phyloP scores from a whole-genome alignment of 2,113 vertebrate species.

The Tetrao urogallus region DNA sequence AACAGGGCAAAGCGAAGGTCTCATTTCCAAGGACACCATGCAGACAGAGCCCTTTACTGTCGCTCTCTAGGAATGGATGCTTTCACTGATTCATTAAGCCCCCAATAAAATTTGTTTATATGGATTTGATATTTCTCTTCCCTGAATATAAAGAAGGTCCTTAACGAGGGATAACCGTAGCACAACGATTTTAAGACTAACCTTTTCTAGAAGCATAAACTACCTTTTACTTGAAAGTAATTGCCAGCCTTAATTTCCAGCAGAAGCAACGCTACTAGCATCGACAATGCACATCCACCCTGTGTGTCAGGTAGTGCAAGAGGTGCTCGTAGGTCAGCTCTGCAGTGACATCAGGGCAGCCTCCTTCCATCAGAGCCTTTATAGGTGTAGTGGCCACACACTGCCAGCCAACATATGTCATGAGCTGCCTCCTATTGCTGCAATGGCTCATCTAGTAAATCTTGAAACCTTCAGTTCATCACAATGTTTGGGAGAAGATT shows the following conservation, averaged over 20 bases:
- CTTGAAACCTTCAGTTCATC: slow-evolving; percentile 34
- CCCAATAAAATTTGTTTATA: slow-evolving; percentile 72
- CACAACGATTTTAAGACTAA: slow-evolving; percentile 51
- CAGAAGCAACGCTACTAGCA: not conserved
- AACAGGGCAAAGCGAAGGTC: not conserved
- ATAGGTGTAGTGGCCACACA: rapidly evolving
- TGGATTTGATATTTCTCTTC: slow-evolving; percentile 70
- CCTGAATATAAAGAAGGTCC: slow-evolving; percentile 54
- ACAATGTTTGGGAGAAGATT: slow-evolving; percentile 47
- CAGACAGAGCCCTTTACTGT: slow-evolving; percentile 29
- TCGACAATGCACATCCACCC: rapidly evolving
- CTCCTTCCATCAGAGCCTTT: not conserved
- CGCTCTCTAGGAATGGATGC: not conserved
- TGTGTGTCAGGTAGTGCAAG: not conserved
- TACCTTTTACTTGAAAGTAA: slow-evolving; percentile 32
- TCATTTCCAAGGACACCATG: slow-evolving; percentile 24
- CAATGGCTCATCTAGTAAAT: slow-evolving; percentile 18
- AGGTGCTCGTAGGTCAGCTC: not conserved
- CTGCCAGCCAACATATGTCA: not conserved
- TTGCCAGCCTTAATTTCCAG: slow-evolving; percentile 1
- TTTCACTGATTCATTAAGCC: slow-evolving; percentile 35
- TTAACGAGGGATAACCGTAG: slow-evolving; percentile 24
- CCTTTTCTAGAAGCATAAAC: slow-evolving; percentile 58
- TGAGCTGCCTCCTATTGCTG: not conserved
- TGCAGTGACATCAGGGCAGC: not conserved